Evolutionary conservation across 2,797 vertebrate species (phyloP), one percentile per base, ranked within the genome.

Genomic region (Cyclura pinguis): DNA sequence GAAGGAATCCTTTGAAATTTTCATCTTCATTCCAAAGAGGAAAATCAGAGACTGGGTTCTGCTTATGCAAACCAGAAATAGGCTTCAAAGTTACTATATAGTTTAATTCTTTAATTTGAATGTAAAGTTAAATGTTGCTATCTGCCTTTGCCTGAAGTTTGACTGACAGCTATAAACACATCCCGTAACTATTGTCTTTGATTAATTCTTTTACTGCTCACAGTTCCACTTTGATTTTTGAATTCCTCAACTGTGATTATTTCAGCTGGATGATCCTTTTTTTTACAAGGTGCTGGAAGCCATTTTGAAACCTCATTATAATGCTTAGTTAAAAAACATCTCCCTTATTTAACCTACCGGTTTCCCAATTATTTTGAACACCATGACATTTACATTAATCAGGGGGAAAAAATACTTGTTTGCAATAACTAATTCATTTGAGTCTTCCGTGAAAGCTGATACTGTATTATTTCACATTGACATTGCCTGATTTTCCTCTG

Each of bases 1-100:
- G 85, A 84, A 96, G 92, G 92, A 93, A 96, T 87, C 24, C 92
- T 96, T 97, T 96, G 96, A 97, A 96, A 95, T 95, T 94, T 88
- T 95, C 93, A 89, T 97, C 91, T 93, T 94, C 95, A 96, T 96
- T 96, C 95, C 94, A 92, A 73, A 85, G 88, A 88, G 91, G 57
- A 77, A 95, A 97, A 95, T 96, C 94, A 96, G 73, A 93, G 95
- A 94, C 92, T 93, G 85, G 59, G 67, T 95, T 94, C 74, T 95
- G 89, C 90, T 96, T 92, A 93, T 12, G 94, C 67, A 94, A 94
- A 92, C 85, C 91, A 93, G 85, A 95, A 94, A 95, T 85, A 95
- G 90, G 94, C 95, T 62, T 94, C 85, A 90, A 62, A 94, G 67
- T 92, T 95, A 77, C 89, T 91, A 90, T 91, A 89, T 69, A 93